Base-by-base conservation (phyloP, 2,888 invertebrate genomes). In the Gymnocheta viridis region DNA sequence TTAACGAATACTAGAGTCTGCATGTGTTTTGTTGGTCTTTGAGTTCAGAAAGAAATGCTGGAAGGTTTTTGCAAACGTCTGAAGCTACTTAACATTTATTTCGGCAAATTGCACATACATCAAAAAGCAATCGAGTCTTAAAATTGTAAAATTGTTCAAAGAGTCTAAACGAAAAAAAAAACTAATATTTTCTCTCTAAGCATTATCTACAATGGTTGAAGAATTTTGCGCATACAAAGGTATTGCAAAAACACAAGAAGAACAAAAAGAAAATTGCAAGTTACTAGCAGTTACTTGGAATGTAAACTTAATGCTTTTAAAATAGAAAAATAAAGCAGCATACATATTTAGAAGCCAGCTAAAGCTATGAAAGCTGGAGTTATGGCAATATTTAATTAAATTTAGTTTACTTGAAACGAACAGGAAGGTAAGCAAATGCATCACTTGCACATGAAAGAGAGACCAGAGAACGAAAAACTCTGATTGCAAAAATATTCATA, bases 31-130 rank as follows among this genome's bases (percentile, higher is more conserved):
- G 7, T 29, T 4, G 24, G 49, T 35, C 35, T 62, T 17, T 73
- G 49, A 24, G 12, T 49, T 47, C 7, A 24, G 38, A 14, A 17
- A 24, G 35, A 7, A 22, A 2, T 6, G 17, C 44, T 4, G 17
- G n/a, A n/a, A 44, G 17, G 9, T 51, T 51, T 72, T 47, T 47
- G 29, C 22, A 47, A 80, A 47, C 32, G n/a, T 49, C 69, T 81
- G 41, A 56, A 69, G 77, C 81, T 82, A 81, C 73, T 81, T 85
- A 82, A 69, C 84, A 74, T 85, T 82, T 85, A 86, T 87, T 82
- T 77, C 62, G 54, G 69, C 74, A 85, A 85, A 86, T 84, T 85
- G 86, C 86, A 82, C 83, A 86, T 85, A 82, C 81, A 86, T 86
- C 86, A 85, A 84, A 84, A 74, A 81, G 73, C 82, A 86, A 85